Evolutionary conservation across 1,140 invertebrate species (phyloP).

Genomic region (Lordiphosa stackelbergi): DNA sequence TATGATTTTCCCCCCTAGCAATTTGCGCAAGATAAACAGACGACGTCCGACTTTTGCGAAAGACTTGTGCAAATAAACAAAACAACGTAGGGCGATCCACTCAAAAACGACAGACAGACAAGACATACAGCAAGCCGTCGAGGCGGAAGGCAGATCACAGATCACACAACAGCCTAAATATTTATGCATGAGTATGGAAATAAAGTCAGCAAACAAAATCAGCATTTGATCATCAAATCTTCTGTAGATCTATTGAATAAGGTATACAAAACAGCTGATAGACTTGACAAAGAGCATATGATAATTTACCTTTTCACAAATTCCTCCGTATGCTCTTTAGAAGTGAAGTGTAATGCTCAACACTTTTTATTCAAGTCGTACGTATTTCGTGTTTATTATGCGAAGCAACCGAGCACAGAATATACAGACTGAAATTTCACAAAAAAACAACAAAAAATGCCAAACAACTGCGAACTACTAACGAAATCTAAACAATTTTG

Average conservation of each 20-base stretch:
- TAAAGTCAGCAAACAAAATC: conserved; percentile 40
- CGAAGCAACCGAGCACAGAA: conserved; percentile 55
- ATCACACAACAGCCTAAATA: conserved; percentile 42
- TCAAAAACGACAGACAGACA: conserved; percentile 15
- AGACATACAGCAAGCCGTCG: conserved; percentile 4
- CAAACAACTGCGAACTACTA: conserved; percentile 2
- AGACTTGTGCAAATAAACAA: conserved; percentile 42
- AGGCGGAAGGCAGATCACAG: conserved; percentile 4
- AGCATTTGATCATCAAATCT: conserved; percentile 38
- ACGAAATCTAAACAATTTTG: conserved; percentile 40
- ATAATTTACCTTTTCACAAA: conserved; percentile 7
- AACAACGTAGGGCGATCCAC: conserved; percentile 22
- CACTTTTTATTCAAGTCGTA: conserved; percentile 4
- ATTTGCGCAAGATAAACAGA: conserved; percentile 36
- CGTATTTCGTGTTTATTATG: conserved; percentile 40
- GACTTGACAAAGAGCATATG: conserved; percentile 1
- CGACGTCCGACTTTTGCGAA: conserved; percentile 25
- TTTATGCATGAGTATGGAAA: conserved; percentile 59
- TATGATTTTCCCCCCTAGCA: conserved; percentile 24
- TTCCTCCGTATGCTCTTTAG: not conserved
- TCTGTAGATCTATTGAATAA: conserved; percentile 30
- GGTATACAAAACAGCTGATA: conserved; percentile 9
- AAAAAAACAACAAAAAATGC: not conserved
- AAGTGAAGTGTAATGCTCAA: conserved; percentile 7
- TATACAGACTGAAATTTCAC: conserved; percentile 27